Evolutionary conservation across 2,888 invertebrate species (phyloP).

Genomic region (Clistopyga incitator): DNA sequence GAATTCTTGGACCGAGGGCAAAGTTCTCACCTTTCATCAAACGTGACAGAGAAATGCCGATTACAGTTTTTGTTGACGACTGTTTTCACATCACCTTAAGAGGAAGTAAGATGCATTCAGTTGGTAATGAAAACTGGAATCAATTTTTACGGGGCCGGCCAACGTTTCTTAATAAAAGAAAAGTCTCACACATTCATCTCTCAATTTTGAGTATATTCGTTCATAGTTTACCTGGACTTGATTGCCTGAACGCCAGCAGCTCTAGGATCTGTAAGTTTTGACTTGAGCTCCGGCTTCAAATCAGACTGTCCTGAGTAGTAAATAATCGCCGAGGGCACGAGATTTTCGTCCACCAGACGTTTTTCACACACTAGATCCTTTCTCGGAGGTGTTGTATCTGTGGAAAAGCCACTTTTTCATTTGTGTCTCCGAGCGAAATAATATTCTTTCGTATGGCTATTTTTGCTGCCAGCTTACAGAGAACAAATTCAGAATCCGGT

Average conservation of each 20-base stretch:
- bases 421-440: conserved; percentile 22
- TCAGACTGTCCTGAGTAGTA: conserved; percentile 86
- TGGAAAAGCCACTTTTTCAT: conserved; percentile 46
- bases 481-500: conserved; percentile 89
- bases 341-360: conserved; percentile 89
- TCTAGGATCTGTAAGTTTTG: conserved; percentile 88
- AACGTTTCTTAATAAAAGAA: too few relatives aligned
- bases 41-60: too few relatives aligned
- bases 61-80: too few relatives aligned
- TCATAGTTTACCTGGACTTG: conserved; percentile 86
- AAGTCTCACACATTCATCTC: too few relatives aligned
- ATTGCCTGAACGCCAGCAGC: conserved; percentile 89
- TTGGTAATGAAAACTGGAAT: too few relatives aligned
- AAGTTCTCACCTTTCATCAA: too few relatives aligned
- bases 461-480: conserved; percentile 88
- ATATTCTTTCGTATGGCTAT: conserved; percentile 19
- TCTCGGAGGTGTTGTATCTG: conserved; percentile 95
- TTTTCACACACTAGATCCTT: conserved; percentile 87
- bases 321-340: conserved; percentile 92
- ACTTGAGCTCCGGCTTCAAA: conserved; percentile 87
- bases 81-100: too few relatives aligned
- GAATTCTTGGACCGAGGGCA: too few relatives aligned
- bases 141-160: too few relatives aligned
- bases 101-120: too few relatives aligned
- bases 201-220: conserved; percentile 19